Percentiles rank a stretch among this genome's conserved stretches.
Conservation (phyloP, 2,797 vertebrate species). For the Pseudochaenichthys georgianus region DNA sequence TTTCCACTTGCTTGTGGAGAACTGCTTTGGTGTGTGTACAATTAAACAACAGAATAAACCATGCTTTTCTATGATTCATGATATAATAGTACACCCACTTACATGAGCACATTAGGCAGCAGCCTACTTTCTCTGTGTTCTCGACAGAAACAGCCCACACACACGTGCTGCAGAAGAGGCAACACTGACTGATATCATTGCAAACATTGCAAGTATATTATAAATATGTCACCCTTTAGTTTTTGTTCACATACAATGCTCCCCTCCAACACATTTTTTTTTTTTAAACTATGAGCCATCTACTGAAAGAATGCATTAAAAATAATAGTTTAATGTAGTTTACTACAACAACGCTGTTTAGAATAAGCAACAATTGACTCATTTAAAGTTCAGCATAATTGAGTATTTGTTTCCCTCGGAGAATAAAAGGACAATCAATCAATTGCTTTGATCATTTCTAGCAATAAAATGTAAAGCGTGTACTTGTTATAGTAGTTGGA, state of each 20-base stretch:
- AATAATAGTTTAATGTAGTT: neutral
- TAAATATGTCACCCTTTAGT: too few species aligned
- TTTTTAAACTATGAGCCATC: slow-evolving; percentile 20
- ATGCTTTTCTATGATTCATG: neutral
- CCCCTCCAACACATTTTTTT: too few species aligned
- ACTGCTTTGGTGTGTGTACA: neutral
- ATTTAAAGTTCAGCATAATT: too few species aligned
- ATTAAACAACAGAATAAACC: neutral
- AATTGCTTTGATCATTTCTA: too few species aligned
- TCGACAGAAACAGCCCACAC: slow-evolving; percentile 12
- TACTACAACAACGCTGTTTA: neutral
- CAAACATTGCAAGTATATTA: too few species aligned
- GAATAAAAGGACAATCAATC: too few species aligned
- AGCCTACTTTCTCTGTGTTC: neutral
- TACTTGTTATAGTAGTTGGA: too few species aligned
- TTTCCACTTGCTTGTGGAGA: neutral
- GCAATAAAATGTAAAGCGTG: too few species aligned
- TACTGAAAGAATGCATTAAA: slow-evolving; percentile 1
- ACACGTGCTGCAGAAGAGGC: neutral
- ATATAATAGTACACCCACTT: neutral
- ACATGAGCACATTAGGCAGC: neutral
- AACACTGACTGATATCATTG: neutral
- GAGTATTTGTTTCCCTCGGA: too few species aligned
- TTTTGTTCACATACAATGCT: too few species aligned
- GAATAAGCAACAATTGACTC: too few species aligned